These are phyloP conservation scores for Coelopa frigida DNA, from an alignment of 1,140 invertebrate genomes.

Conservation along the genomic window DNA sequence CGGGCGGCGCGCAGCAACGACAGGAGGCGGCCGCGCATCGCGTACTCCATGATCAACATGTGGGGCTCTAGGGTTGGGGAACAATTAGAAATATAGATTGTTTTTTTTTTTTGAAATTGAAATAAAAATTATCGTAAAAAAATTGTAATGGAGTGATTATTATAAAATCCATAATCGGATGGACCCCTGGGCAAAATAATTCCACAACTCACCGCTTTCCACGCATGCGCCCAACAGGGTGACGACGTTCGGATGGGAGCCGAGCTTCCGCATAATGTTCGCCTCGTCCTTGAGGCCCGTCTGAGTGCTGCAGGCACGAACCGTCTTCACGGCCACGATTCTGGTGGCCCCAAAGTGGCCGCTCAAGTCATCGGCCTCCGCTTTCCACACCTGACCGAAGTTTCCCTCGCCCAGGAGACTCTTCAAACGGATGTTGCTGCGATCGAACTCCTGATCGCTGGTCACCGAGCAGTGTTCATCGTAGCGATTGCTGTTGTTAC, in stretches of 20 bases:
- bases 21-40: constrained; percentile 77
- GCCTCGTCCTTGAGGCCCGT: constrained; percentile 59
- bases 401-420: constrained; percentile 75
- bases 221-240: constrained; percentile 78
- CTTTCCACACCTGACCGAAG: constrained; percentile 81
- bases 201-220: constrained; percentile 60
- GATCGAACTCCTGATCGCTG: constrained; percentile 65
- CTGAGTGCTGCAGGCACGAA: constrained; percentile 63
- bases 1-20: constrained; percentile 56
- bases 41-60: constrained; percentile 80
- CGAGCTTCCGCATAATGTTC: constrained; percentile 80
- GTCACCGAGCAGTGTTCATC: constrained; percentile 35
- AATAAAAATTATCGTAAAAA: too few species aligned
- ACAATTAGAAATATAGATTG: too few species aligned
- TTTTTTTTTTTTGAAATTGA: too few species aligned
- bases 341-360: constrained; percentile 68
- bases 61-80: constrained; percentile 61
- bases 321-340: constrained; percentile 74
- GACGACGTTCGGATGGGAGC: constrained; percentile 79
- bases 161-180: too few species aligned
- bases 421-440: constrained; percentile 68
- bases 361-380: constrained; percentile 69
- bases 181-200: too few species aligned
- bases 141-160: too few species aligned
- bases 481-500: constrained; percentile 32